Base-by-base conservation (phyloP, 2,113 vertebrate species). In the Sceloporus undulatus region DNA sequence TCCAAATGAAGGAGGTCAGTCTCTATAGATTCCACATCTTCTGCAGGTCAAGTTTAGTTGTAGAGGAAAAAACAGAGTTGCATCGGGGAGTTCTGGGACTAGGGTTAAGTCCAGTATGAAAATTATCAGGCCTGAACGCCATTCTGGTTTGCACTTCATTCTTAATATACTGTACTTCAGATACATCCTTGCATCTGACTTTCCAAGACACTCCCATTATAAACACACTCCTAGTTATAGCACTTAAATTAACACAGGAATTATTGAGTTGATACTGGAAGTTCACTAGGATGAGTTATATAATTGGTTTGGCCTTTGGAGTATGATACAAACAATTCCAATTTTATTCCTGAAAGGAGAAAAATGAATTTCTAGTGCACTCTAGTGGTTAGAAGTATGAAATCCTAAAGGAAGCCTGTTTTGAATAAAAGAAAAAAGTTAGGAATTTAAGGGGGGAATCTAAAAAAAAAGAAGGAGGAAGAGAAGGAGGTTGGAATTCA, bases 371-470 rank as follows among this genome's bases (percentile, higher is more conserved):
- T 87, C 40, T 94, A 93, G 92, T 93, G 90, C 96, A 86, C 96
- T 95, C 96, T 97, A 91, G 96, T 96, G 97, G 96, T 68, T 88
- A 56, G 25, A 38, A 91, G 11, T 92, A 79, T 91, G 88, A 9
- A 74, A 38, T 70, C 56, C 27, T 68, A 54, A 75, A 70, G 40
- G 10, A 34, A 52, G 9, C 9, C 9, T 29, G 11, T 8, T 76
- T 75, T n/a, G 2, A 71, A 21, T 13, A 75, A 75, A 42, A n/a
- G 54, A 19, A 27, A 56, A 70, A 21, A 74, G 11, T 59, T 75
- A n/a, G 18, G 5, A 13, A 85, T 23, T 52, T 13, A 66, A 52
- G 27, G 6, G 25, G 13, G 25, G 10, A 56, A 52, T 2, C 65
- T 42, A 25, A 65, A 76, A 42, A 3, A 48, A 48, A 62, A 14